These are phyloP conservation scores for Hecatera dysodea DNA, from an alignment of 2,888 invertebrate species.

Conservation along the genomic window DNA sequence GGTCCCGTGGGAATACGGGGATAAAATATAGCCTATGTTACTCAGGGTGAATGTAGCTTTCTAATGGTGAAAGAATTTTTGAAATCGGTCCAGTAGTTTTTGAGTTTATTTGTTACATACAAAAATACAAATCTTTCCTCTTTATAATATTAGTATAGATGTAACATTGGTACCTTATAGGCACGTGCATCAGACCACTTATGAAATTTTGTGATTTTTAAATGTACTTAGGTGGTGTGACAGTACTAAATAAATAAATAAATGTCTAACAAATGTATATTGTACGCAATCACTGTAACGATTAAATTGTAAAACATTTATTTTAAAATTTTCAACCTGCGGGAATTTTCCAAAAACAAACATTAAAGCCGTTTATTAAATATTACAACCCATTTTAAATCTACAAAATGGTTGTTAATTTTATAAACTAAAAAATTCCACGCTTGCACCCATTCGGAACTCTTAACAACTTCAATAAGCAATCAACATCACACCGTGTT, in stretches of 20 bases:
- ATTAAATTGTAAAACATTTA: conserved; percentile 2
- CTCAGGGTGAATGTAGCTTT: too few relatives aligned
- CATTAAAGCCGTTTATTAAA: conserved; percentile 20
- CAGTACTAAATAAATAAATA: too few relatives aligned
- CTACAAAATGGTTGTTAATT: conserved; percentile 50
- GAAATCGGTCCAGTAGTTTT: too few relatives aligned
- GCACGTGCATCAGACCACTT: too few relatives aligned
- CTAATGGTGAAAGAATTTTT: too few relatives aligned
- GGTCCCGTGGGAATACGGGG: too few relatives aligned
- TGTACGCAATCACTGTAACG: background rate
- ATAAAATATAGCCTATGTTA: too few relatives aligned
- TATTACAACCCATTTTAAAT: conserved; percentile 45
- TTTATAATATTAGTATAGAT: too few relatives aligned
- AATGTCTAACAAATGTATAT: background rate
- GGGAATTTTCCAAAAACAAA: conserved; percentile 16
- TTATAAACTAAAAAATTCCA: conserved; percentile 63
- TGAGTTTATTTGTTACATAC: too few relatives aligned
- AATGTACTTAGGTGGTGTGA: too few relatives aligned
- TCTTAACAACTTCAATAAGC: conserved; percentile 82
- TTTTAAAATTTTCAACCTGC: conserved; percentile 8
- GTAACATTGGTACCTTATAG: background rate
- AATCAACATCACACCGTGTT: conserved; percentile 81
- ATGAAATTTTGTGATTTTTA: too few relatives aligned
- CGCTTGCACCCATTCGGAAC: conserved; percentile 71
- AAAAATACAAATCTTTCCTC: too few relatives aligned